Evolutionary conservation across 2,797 vertebrate species (phyloP).

Genomic region (Gallinago nigripennis): DNA sequence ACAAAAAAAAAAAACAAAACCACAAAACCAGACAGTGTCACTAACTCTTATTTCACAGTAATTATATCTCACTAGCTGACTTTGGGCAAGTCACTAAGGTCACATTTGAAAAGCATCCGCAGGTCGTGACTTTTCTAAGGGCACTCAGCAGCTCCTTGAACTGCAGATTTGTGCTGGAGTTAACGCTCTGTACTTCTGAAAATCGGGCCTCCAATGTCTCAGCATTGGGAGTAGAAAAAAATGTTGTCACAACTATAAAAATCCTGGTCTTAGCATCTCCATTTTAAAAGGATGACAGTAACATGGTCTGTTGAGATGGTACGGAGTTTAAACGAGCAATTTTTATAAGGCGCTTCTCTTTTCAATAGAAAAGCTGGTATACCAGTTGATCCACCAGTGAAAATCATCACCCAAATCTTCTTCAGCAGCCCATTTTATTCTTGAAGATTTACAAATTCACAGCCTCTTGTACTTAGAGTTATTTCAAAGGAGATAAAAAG

Average conservation of each 20-base stretch:
- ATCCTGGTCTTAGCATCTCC: neutral
- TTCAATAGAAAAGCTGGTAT: neutral
- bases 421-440: neutral
- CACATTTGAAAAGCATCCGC: neutral
- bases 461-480: neutral
- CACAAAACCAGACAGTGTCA: neutral
- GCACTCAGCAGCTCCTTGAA: neutral
- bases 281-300: neutral
- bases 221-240: neutral
- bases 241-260: neutral
- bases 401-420: neutral
- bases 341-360: neutral
- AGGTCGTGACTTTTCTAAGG: neutral
- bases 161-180: neutral
- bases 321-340: neutral
- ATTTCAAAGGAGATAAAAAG: slow-evolving; percentile 22
- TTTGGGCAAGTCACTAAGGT: neutral
- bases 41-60: neutral
- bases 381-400: neutral
- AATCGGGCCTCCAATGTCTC: neutral
- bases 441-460: slow-evolving; percentile 15
- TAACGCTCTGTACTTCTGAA: neutral
- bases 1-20: rapidly evolving
- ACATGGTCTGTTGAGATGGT: neutral
- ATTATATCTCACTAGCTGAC: neutral